Conservation (phyloP, 2,113 vertebrate species). For the Cromileptes altivelis region DNA sequence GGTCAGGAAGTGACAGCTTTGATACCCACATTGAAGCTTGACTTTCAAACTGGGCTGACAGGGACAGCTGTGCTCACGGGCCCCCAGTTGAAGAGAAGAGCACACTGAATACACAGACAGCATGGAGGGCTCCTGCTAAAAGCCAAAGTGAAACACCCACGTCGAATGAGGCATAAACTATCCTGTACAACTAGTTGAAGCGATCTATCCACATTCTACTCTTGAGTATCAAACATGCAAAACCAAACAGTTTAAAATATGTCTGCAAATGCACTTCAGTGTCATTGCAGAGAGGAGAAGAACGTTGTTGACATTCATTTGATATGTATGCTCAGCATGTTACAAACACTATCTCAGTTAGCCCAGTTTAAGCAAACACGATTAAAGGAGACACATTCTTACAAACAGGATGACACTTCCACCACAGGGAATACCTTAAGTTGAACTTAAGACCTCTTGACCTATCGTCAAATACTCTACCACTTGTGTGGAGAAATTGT, state of each 20-base stretch:
- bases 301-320: too few species aligned
- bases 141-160: not conserved
- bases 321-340: too few species aligned
- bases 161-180: not conserved
- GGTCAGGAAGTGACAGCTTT: not conserved
- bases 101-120: not conserved
- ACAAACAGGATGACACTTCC: too few species aligned
- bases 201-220: not conserved
- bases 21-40: not conserved
- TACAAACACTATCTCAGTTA: too few species aligned
- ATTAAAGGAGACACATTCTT: too few species aligned
- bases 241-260: too few species aligned
- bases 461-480: too few species aligned
- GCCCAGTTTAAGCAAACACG: too few species aligned
- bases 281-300: not conserved
- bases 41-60: not conserved
- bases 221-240: too few species aligned
- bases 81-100: not conserved
- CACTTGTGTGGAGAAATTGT: too few species aligned
- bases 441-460: too few species aligned
- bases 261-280: not conserved
- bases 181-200: not conserved
- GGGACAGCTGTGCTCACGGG: not conserved
- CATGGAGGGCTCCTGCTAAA: not conserved
- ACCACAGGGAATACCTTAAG: too few species aligned